phyloP scores from a whole-genome alignment of 2,797 vertebrate species.

The Lerista edwardsae region DNA sequence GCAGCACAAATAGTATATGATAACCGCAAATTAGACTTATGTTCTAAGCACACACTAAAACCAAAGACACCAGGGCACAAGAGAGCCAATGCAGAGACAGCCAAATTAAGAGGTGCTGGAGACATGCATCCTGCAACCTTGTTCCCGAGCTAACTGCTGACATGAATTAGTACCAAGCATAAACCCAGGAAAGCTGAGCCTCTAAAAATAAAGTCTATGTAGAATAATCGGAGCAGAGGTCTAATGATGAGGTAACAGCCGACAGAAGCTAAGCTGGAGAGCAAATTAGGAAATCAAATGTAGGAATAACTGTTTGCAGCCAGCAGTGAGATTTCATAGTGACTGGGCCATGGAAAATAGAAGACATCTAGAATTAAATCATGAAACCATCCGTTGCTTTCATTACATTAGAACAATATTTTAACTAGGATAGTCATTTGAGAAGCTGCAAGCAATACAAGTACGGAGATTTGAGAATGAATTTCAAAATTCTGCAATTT shows the following conservation, averaged over 20 bases:
- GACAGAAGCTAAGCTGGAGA: not conserved
- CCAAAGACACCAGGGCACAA: not conserved
- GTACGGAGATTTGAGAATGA: too few relatives aligned
- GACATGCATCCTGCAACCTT: not conserved
- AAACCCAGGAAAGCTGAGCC: not conserved
- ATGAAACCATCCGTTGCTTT: too few relatives aligned
- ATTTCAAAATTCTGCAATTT: too few relatives aligned
- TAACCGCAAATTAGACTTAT: not conserved
- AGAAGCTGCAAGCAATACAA: too few relatives aligned
- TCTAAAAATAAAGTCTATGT: not conserved
- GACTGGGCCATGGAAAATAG: not conserved
- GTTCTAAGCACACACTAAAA: not conserved
- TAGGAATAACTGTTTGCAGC: conserved; percentile 27
- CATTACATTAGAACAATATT: too few relatives aligned
- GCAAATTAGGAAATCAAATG: conserved; percentile 1
- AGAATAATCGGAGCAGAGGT: not conserved
- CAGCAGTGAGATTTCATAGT: not conserved
- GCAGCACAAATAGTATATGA: not conserved
- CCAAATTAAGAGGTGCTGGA: not conserved
- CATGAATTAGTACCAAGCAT: not conserved
- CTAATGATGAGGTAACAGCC: not conserved
- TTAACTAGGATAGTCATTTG: too few relatives aligned
- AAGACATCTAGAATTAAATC: too few relatives aligned
- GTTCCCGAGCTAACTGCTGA: not conserved
- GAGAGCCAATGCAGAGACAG: not conserved